phyloP scores from a whole-genome alignment of 2,888 invertebrate genomes.

The Exocentrus adspersus region DNA sequence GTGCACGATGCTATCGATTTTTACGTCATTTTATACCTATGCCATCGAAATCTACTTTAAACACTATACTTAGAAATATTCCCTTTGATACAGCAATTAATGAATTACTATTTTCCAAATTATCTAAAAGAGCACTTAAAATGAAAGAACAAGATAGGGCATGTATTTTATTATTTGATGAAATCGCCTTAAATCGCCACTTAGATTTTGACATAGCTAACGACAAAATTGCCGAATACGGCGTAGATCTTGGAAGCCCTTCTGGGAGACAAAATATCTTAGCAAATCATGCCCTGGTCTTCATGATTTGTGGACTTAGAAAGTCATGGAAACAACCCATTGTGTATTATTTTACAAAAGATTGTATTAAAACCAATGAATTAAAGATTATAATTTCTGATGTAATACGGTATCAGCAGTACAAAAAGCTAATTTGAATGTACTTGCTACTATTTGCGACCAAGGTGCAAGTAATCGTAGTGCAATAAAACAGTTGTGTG shows the following conservation, averaged over 20 bases:
- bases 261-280: neutral
- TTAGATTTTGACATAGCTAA: slow-evolving; percentile 5
- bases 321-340: slow-evolving; percentile 24
- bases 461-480: slow-evolving; percentile 11
- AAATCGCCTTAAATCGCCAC: slow-evolving; percentile 13
- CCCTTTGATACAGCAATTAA: slow-evolving; percentile 29
- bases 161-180: slow-evolving; percentile 14
- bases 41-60: slow-evolving; percentile 29
- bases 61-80: slow-evolving; percentile 24
- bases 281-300: slow-evolving; percentile 26
- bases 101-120: slow-evolving; percentile 4
- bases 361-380: neutral
- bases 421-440: slow-evolving; percentile 15
- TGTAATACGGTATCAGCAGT: slow-evolving; percentile 15
- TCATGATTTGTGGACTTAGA: slow-evolving; percentile 17
- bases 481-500: neutral
- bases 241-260: neutral
- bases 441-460: slow-evolving; percentile 19
- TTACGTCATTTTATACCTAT: slow-evolving; percentile 13
- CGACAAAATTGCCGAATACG: slow-evolving; percentile 18
- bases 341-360: slow-evolving; percentile 23
- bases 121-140: neutral
- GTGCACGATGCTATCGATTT: slow-evolving; percentile 29
- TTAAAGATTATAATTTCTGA: slow-evolving; percentile 16
- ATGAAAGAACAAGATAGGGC: slow-evolving; percentile 9